Evolutionary conservation across 2,888 invertebrate species (phyloP), one percentile per base, ranked within the genome.

Genomic region (Eupelmus urozonus): DNA sequence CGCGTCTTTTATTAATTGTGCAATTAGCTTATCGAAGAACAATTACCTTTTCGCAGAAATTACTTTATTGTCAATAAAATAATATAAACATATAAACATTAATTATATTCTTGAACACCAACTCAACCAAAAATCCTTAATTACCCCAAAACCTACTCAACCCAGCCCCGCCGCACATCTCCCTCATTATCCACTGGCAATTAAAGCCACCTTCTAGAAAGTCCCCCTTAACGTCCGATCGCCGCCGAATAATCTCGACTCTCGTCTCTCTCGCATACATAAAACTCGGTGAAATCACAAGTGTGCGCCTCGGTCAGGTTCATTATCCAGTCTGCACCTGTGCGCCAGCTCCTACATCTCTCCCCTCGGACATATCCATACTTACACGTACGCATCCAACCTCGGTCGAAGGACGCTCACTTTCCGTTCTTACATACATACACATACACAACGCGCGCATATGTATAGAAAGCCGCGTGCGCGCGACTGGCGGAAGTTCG

Each of bases 231-330:
- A 9, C 9, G 34, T 34, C 34, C 34, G 9, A 34, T 34, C 34
- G 34, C 9, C 34, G 9, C 45, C 16, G 2, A 45, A 45, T 7
- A 69, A 57, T 69, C 42, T 69, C 25, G 42, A 25, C 29, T 25
- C 55, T 63, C 45, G 45, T 49, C 13, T 25, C 57, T 9, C 13
- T 57, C 45, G 27, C 49, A 49, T 13, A 5, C 45, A 45, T 20
- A 78, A 62, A 55, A 53, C 16, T 57, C 63, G 63, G 74, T 65
- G 70, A 78, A 78, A 78, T 78, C 78, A 78, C 9, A 65, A 69
- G 70, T 70, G 70, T 49, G 13, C 49, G 16, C 49, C 7, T 34
- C 11, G 13, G 45, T 34, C 9, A 9, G 13, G n/a, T 51, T 53
- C 51, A 60, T 74, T 71, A 59, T 53, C 29, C 57, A 27, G 57